Base-by-base conservation (phyloP, 2,113 vertebrate genomes). In the Holacanthus passer region DNA sequence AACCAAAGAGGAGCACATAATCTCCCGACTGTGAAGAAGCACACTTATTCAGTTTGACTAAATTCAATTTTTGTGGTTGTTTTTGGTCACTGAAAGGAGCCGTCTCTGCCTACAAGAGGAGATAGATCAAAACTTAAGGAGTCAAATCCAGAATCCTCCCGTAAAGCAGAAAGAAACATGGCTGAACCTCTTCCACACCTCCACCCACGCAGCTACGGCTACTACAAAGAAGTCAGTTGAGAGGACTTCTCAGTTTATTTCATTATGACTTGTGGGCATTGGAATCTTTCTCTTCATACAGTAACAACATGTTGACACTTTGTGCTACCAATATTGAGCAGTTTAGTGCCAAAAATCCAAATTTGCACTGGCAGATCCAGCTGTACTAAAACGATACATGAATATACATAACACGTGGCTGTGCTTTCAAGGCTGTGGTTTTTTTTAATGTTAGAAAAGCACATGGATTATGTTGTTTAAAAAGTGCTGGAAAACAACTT, bases 101-200 rank as follows among this genome's bases (percentile, higher is more conserved):
- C 1, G 19, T 56, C n/a, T 58, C 60, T 41, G 37, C 53, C 39
- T 55, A 11, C 60, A 69, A 65, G 19, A 35, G 41, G 31, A 72
- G 48, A 58, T n/a, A 60, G 62, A 81, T 81, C 24, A 77, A 73
- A 73, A 65, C 27, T 19, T 43, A 2, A 48, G n/a, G 48, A 76
- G 60, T 77, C 35, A 73, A 66, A 79, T 77, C 60, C 41, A 79
- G 39, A 59, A 73, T 79, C 52, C 62, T 76, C 35, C 43, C 78
- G 87, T 60, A 73, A 66, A 73, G 52, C 73, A 68, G 37, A 59
- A 64, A 41, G 55, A 87, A 74, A 79, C 53, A 73, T 67, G 58
- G 37, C 27, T 80, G 72, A 82, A 84, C 78, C 72, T 71, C 65
- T 75, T 56, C 64, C 7, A 37, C 63, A 74, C 75, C 78, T 82